Evolutionary conservation across 2,113 vertebrate genomes (phyloP), one percentile per base, ranked within the genome.

Genomic region (Eira barbara): DNA sequence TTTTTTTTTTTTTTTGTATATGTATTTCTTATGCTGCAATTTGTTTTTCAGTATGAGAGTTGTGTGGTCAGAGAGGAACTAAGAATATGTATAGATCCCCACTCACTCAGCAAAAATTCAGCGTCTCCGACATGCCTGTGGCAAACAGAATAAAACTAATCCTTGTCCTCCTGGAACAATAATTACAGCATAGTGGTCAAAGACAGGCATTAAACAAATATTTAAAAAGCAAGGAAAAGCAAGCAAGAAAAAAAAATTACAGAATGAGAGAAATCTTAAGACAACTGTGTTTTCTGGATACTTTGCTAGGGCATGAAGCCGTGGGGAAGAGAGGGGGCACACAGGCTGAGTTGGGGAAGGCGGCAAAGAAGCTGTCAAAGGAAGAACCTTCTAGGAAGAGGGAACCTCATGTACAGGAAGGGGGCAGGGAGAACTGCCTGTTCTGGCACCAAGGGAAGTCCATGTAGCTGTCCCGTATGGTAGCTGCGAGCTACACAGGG

Each of bases 61-160:
- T 93, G 82, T 47, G 12, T 52, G 39, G 9, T 81, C 31, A 57
- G 31, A 76, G 47, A 83, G 47, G 87, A 96, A 59, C 34, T 74
- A 94, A 63, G 47, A 96, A 74, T 34, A 79, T 80, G 12, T 87
- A 31, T 63, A 65, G 67, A 65, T 1, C 74, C 74, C 13, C 3
- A 63, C 42, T 94, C 83, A 49, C 42, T 89, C 36, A 84, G 21
- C 59, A 95, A 15, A 73, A 93, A 25, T 49, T 88, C 29, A 76
- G 6, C 91, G 39, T 78, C n/a, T 87, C 52, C 34, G 2, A 34
- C 6, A 0, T 93, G 23, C 23, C 34, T 29, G 6, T 80, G 17
- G 36, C 93, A 49, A 97, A 88, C 7, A 94, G 78, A 78, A 49
- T 88, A 83, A 95, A 94, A 79, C 45, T 73, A 49, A 55, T 39